Base-by-base conservation (phyloP, 2,797 vertebrate genomes). In the Trichosurus vulpecula region DNA sequence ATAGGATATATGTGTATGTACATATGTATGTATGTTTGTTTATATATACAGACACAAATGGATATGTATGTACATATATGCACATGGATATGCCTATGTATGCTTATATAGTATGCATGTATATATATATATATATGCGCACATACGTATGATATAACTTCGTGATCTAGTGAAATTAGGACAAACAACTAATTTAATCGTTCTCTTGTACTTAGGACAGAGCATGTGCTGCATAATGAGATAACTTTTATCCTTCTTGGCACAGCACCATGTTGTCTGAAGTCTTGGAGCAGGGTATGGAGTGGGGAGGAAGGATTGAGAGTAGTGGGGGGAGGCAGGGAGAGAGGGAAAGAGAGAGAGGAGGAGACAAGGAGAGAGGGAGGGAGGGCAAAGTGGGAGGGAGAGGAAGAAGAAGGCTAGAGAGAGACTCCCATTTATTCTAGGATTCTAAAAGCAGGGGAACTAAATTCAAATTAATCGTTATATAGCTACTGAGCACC, bases 151-250 rank as follows among this genome's bases (percentile, higher is more conserved):
- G 6, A 47, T 22, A 47, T 41, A 81, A 41, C 66, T 81, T 81
- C n/a, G 81, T 25, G n/a, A 19, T 81, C 53, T 74, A 8, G 25
- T 74, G 90, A 74, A 96, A 53, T 0, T 0, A 54, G 35, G 6
- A 2, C 0, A 3, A 12, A 91, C 55, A 6, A 30, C 41, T 35
- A 52, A 90, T 90, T 90, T 90, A 53, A 90, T 53, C 52, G 4
- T 52, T 30, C 14, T 29, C 29, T 90, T 53, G 52, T 9, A 51
- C 1, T 0, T 2, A 61, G 29, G 1, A 47, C 0, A 0, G 4
- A 0, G 52, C 0, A 0, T 12, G 19, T 41, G 1, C 81, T 0
- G 0, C 14, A 51, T 0, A 0, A n/a, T 58, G 89, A 29, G 94
- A 90, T 0, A 89, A 92, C 91, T 92, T 81, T 81, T 41, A 41